Evolutionary conservation across 2,888 invertebrate genomes (phyloP).

Genomic region (Tipula vernalis): DNA sequence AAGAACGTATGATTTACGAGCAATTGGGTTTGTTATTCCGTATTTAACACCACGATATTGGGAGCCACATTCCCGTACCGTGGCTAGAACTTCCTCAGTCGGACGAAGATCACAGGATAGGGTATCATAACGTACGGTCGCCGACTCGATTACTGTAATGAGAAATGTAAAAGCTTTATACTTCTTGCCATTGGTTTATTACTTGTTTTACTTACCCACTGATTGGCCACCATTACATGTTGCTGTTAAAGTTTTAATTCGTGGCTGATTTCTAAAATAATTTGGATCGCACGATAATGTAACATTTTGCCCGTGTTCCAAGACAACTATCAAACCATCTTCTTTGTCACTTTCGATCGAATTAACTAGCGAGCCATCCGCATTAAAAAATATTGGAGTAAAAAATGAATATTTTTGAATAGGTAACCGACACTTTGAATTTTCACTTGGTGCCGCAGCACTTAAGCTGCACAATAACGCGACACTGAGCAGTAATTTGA

Average conservation of each 20-base stretch:
- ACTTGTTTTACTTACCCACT: constrained; percentile 12
- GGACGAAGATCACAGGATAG: constrained; percentile 23
- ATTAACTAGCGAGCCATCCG: constrained; percentile 13
- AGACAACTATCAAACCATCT: constrained; percentile 10
- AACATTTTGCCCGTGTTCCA: constrained; percentile 12
- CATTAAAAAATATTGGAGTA: constrained; percentile 15
- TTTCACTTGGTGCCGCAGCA: background rate
- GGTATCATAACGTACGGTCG: constrained; percentile 5
- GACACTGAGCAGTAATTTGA: background rate
- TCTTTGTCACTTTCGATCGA: constrained; percentile 12
- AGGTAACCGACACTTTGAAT: background rate
- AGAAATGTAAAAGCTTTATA: background rate
- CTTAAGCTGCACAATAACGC: background rate
- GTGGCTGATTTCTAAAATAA: constrained; percentile 14
- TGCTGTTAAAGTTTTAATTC: constrained; percentile 10
- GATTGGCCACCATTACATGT: constrained; percentile 13
- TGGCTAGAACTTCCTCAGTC: constrained; percentile 22
- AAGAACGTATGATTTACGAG: constrained; percentile 20
- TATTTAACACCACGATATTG: constrained; percentile 20
- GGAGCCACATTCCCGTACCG: constrained; percentile 21
- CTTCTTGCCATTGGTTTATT: background rate
- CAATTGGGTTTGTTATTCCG: constrained; percentile 24
- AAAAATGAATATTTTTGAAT: constrained; percentile 11
- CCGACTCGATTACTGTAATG: constrained; percentile 13
- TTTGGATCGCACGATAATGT: constrained; percentile 16